A percentile compares a stretch with the other conserved stretches of the same genome.
phyloP scores from a whole-genome alignment of 2,888 invertebrate species.

The Micoletzkya japonica region DNA sequence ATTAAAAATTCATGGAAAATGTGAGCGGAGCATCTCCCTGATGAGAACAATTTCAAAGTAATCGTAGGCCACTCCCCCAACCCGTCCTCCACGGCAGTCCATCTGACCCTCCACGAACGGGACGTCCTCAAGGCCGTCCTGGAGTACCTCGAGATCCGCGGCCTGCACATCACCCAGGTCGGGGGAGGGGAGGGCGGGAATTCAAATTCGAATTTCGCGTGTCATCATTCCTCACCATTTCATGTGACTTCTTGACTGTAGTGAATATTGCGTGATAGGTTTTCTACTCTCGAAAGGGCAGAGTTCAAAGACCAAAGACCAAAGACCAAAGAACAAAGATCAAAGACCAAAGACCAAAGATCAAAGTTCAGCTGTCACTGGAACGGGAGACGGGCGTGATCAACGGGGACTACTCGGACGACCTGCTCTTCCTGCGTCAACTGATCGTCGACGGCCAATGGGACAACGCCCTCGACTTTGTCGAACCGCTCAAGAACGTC shows the following conservation, averaged over 20 bases:
- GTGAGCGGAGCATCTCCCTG: too few relatives aligned
- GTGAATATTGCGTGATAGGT: too few relatives aligned
- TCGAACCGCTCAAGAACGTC: constrained; percentile 80
- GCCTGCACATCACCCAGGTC: constrained; percentile 84
- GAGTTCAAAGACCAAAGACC: too few relatives aligned
- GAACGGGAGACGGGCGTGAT: constrained; percentile 93
- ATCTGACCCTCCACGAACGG: constrained; percentile 63
- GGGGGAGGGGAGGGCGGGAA: too few relatives aligned
- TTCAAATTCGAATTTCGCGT: too few relatives aligned
- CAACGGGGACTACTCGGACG: constrained; percentile 89
- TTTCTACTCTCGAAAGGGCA: too few relatives aligned
- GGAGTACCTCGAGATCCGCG: constrained; percentile 74
- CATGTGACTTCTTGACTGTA: too few relatives aligned
- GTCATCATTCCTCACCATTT: too few relatives aligned
- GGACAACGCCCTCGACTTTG: constrained; percentile 94
- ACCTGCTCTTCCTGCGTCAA: constrained; percentile 88
- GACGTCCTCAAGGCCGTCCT: constrained; percentile 70
- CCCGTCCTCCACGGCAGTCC: constrained; percentile 31
- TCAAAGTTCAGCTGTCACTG: constrained; percentile 68
- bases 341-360: too few relatives aligned
- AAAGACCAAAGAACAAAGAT: too few relatives aligned
- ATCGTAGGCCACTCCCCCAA: neutral
- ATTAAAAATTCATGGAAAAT: too few relatives aligned
- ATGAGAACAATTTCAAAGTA: too few relatives aligned
- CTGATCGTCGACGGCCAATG: constrained; percentile 92